Percentiles rank a stretch among this genome's conserved stretches.
Conservation (phyloP, 2,888 invertebrate genomes). For the Athripsodes cinereus region DNA sequence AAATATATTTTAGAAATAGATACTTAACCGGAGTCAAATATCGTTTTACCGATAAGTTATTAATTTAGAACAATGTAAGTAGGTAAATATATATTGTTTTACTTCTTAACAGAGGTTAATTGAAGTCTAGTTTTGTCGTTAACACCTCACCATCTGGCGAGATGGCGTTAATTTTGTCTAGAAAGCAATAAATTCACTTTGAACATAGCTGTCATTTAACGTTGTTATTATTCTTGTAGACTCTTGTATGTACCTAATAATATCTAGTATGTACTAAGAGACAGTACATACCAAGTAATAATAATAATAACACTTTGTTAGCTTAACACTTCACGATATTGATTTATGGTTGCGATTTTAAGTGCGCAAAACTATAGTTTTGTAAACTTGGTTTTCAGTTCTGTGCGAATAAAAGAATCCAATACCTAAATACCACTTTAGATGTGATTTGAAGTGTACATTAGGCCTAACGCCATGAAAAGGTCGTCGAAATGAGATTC, state of each 20-base stretch:
- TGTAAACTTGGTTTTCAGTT: constrained; percentile 5
- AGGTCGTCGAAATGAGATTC: too few species aligned
- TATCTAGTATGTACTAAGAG: too few species aligned
- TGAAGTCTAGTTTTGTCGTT: constrained; percentile 25
- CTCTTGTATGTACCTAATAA: too few species aligned
- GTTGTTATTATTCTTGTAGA: constrained; percentile 1
- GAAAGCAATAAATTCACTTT: constrained; percentile 26
- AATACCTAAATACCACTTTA: too few species aligned
- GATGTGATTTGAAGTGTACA: too few species aligned
- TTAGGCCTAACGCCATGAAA: too few species aligned
- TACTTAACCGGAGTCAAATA: too few species aligned
- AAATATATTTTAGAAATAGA: too few species aligned
- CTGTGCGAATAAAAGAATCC: neutral
- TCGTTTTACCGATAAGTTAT: neutral
- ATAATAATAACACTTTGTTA: constrained; percentile 19
- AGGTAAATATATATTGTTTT: neutral
- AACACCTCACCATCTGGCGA: constrained; percentile 22
- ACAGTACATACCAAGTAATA: too few species aligned
- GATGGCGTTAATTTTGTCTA: constrained; percentile 24
- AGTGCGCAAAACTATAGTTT: constrained; percentile 3
- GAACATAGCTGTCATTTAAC: constrained; percentile 25
- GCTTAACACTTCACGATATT: constrained; percentile 13
- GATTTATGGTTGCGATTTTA: constrained; percentile 19
- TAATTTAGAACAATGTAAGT: neutral
- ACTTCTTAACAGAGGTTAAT: constrained; percentile 18